phyloP scores from a whole-genome alignment of 2,797 vertebrate species.

The Diceros bicornis region DNA sequence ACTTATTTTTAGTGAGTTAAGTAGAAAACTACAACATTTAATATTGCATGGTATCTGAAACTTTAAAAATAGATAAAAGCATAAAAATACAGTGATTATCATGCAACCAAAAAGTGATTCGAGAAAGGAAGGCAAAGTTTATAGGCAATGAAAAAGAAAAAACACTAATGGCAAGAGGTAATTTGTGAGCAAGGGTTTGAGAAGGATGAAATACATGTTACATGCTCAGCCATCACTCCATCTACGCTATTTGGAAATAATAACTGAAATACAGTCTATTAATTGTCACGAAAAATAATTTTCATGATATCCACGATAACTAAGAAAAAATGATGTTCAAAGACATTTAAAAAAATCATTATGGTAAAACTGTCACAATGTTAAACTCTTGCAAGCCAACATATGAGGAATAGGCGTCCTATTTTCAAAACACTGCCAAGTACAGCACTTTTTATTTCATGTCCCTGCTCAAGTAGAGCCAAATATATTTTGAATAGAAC shows the following conservation, averaged over 20 bases:
- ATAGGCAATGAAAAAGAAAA: neutral
- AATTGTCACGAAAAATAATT: conserved; percentile 64
- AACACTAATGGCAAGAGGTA: neutral
- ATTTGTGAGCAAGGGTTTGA: conserved; percentile 42
- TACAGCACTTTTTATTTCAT: conserved; percentile 6
- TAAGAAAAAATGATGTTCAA: conserved; percentile 43
- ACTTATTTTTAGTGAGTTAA: conserved; percentile 19
- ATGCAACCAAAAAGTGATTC: neutral
- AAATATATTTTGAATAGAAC: conserved; percentile 45
- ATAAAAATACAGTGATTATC: conserved; percentile 34
- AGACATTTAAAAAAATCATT: conserved; percentile 45
- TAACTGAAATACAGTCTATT: conserved; percentile 31
- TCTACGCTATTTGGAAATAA: neutral
- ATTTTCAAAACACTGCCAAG: conserved; percentile 62
- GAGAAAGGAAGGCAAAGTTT: conserved; percentile 16
- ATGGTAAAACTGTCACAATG: conserved; percentile 5
- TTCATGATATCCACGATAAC: conserved; percentile 61
- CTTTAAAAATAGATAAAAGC: neutral
- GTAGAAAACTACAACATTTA: neutral
- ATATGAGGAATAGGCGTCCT: neutral
- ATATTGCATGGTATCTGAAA: conserved; percentile 47
- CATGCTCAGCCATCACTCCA: neutral
- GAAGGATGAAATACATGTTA: neutral
- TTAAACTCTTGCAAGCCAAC: conserved; percentile 47
- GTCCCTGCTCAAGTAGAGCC: neutral